Conservation (phyloP, 2,888 invertebrate species). For the Drosophila macrothrix region DNA sequence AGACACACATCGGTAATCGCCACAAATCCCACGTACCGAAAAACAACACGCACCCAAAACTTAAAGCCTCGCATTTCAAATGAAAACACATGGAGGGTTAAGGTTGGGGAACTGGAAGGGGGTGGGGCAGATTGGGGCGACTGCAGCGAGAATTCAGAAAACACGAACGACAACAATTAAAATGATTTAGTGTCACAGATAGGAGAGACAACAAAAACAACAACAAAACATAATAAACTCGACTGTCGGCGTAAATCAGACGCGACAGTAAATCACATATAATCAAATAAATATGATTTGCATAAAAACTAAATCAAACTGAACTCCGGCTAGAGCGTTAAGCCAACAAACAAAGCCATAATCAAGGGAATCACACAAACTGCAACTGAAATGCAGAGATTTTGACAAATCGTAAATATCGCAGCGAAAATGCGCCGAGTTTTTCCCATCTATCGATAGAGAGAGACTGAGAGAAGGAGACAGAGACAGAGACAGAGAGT, state of each 20-base stretch:
- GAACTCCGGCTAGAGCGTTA: conserved; percentile 29
- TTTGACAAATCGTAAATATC: conserved; percentile 36
- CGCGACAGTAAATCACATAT: conserved; percentile 69
- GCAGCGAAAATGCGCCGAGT: conserved; percentile 49
- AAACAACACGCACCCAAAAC: conserved; percentile 46
- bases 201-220: conserved; percentile 28
- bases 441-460: conserved; percentile 33
- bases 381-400: conserved; percentile 21
- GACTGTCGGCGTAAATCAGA: conserved; percentile 75
- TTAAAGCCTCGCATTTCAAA: conserved; percentile 42
- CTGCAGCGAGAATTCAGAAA: conserved; percentile 51
- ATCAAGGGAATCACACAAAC: conserved; percentile 3
- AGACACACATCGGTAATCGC: conserved; percentile 14
- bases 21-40: conserved; percentile 55
- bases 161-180: conserved; percentile 79
- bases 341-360: conserved; percentile 33
- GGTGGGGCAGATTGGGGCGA: conserved; percentile 7
- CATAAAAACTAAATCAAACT: conserved; percentile 72
- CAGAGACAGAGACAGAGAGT: background rate
- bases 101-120: conserved; percentile 3
- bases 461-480: background rate
- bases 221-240: conserved; percentile 64
- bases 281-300: conserved; percentile 81
- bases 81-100: conserved; percentile 9
- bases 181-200: conserved; percentile 74